Evolutionary conservation across 2,113 vertebrate genomes (phyloP).

Genomic region (Grammomys surdaster): DNA sequence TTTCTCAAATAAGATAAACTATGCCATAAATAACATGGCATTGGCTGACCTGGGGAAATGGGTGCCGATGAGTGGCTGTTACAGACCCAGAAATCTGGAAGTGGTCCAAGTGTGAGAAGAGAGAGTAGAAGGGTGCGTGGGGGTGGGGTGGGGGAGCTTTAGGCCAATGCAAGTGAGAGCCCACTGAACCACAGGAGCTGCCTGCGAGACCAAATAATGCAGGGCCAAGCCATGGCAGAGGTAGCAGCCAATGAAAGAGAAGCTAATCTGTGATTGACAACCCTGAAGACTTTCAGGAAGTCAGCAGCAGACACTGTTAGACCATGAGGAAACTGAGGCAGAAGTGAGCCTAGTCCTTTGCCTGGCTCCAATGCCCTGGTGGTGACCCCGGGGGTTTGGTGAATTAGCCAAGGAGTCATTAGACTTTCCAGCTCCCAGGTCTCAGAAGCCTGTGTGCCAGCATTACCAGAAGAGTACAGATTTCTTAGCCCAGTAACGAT

Average conservation of each 20-base stretch:
- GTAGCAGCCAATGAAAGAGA: not conserved
- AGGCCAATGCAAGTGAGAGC: not conserved
- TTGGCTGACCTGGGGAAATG: not conserved
- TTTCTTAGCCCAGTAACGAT: not conserved
- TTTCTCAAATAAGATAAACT: constrained; percentile 55
- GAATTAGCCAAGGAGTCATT: not conserved
- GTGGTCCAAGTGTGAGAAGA: not conserved
- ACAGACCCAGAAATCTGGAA: not conserved
- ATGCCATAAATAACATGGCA: not conserved
- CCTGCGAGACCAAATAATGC: not conserved
- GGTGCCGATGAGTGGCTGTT: not conserved
- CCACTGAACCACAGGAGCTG: rapidly evolving
- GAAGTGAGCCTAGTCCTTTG: not conserved
- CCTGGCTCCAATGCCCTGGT: not conserved
- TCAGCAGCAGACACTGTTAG: not conserved
- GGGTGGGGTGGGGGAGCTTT: not conserved
- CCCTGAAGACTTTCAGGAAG: not conserved
- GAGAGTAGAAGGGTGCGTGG: not conserved
- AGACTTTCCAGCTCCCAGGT: not conserved
- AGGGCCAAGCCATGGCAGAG: not conserved
- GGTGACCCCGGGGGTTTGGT: rapidly evolving
- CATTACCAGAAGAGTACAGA: not conserved
- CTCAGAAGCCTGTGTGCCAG: not conserved
- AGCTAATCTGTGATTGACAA: not conserved
- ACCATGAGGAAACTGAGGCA: not conserved